Conservation (phyloP, 2,113 vertebrate species). For the Hyaena hyaena region DNA sequence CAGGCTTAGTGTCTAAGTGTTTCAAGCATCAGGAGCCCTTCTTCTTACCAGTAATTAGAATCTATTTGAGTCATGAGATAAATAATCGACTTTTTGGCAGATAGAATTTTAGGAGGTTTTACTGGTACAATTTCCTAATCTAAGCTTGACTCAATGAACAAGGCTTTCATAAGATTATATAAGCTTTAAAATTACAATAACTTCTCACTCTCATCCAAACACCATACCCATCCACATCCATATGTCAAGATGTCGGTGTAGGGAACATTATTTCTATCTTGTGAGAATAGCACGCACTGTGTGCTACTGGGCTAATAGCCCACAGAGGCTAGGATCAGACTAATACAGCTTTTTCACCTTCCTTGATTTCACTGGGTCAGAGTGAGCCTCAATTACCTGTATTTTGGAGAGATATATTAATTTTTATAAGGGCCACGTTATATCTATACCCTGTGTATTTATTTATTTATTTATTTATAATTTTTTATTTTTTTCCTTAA, state of each 20-base stretch:
- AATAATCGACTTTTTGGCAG: background rate
- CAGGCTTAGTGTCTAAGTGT: background rate
- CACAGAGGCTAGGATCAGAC: background rate
- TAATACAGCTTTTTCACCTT: background rate
- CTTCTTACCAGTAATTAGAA: background rate
- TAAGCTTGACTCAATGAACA: constrained; percentile 28
- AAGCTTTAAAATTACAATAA: constrained; percentile 59
- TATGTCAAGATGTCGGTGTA: constrained; percentile 59
- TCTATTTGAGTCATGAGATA: background rate
- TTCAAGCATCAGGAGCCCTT: background rate
- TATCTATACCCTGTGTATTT: background rate
- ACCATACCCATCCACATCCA: constrained; percentile 5
- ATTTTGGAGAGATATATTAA: background rate
- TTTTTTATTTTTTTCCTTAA: too few species aligned
- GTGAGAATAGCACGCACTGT: background rate
- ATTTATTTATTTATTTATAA: too few species aligned
- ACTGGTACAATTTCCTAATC: background rate
- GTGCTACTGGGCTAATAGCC: too few species aligned
- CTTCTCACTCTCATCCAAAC: constrained; percentile 23
- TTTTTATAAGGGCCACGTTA: constrained; percentile 13
- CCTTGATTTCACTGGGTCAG: background rate
- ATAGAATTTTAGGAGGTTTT: background rate
- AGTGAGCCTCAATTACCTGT: constrained; percentile 1
- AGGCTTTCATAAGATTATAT: constrained; percentile 38
- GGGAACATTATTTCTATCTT: constrained; percentile 61